Conservation (phyloP, 2,888 invertebrate genomes). For the Galerucella pusilla region DNA sequence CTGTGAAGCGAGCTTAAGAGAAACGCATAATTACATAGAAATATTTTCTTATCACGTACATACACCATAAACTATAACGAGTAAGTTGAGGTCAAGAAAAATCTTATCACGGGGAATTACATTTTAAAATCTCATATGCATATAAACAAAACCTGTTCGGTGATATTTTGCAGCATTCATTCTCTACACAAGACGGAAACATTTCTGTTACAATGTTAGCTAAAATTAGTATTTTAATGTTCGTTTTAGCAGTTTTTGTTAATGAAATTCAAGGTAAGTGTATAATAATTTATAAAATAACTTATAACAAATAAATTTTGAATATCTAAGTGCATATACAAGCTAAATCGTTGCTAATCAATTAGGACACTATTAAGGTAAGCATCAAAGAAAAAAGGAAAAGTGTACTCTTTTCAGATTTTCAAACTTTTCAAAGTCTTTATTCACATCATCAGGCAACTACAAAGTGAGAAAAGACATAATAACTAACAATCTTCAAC, state of each 20-base stretch:
- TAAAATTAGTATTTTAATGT: background rate
- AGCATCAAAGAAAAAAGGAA: no score
- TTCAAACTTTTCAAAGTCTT: no score
- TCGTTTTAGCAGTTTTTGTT: background rate
- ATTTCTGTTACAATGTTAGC: background rate
- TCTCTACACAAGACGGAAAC: background rate
- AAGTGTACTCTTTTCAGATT: no score
- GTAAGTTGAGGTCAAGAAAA: background rate
- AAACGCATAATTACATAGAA: background rate
- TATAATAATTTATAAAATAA: no score
- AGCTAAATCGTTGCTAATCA: no score
- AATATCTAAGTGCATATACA: no score
- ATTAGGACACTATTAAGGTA: no score
- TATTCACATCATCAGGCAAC: no score
- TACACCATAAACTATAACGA: background rate
- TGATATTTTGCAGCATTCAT: background rate
- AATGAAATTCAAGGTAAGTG: background rate
- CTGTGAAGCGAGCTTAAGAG: no score
- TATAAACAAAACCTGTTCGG: background rate
- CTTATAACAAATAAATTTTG: no score
- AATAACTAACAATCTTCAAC: no score
- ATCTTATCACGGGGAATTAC: background rate
- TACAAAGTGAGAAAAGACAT: no score
- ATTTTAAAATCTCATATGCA: background rate
- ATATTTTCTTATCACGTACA: background rate